Evolutionary conservation across 2,113 vertebrate genomes (phyloP).

Genomic region (Heteronetta atricapilla): DNA sequence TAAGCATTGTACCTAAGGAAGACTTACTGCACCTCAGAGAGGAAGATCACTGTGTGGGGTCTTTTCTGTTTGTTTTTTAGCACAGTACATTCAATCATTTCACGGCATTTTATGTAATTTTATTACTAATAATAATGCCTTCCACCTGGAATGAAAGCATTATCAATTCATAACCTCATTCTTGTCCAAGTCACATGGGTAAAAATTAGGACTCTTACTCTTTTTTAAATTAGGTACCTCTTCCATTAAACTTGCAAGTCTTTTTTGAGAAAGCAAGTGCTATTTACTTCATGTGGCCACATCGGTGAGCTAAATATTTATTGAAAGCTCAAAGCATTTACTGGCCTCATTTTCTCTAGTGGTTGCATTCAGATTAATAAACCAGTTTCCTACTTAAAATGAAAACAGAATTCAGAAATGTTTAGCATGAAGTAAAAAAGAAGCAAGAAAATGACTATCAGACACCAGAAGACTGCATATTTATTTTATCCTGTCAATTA

Average conservation of each 20-base stretch:
- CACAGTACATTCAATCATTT: not conserved
- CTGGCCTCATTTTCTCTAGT: slow-evolving; percentile 54
- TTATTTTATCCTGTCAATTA: slow-evolving; percentile 73
- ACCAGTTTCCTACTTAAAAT: slow-evolving; percentile 68
- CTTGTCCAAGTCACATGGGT: slow-evolving; percentile 41
- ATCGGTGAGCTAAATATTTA: slow-evolving; percentile 63
- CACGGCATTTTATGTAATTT: not conserved
- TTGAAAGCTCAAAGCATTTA: slow-evolving; percentile 63
- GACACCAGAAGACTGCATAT: slow-evolving; percentile 34
- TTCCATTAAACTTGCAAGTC: slow-evolving; percentile 39
- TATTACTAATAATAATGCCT: not conserved
- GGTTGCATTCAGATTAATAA: slow-evolving; percentile 75
- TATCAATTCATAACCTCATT: slow-evolving; percentile 46
- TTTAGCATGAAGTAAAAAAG: slow-evolving; percentile 51
- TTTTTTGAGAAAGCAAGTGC: slow-evolving; percentile 50
- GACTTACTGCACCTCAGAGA: not conserved
- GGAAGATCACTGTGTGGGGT: not conserved
- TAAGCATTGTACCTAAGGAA: not conserved
- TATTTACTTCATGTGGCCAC: slow-evolving; percentile 36
- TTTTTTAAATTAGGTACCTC: slow-evolving; percentile 48
- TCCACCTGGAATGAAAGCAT: slow-evolving; percentile 34
- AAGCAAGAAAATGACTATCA: slow-evolving; percentile 52
- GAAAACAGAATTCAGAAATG: slow-evolving; percentile 64
- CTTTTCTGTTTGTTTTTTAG: not conserved
- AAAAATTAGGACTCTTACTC: slow-evolving; percentile 49